These are phyloP conservation scores for Cephus rjabovi DNA, from an alignment of 2,888 invertebrate species.

Conservation along the genomic window DNA sequence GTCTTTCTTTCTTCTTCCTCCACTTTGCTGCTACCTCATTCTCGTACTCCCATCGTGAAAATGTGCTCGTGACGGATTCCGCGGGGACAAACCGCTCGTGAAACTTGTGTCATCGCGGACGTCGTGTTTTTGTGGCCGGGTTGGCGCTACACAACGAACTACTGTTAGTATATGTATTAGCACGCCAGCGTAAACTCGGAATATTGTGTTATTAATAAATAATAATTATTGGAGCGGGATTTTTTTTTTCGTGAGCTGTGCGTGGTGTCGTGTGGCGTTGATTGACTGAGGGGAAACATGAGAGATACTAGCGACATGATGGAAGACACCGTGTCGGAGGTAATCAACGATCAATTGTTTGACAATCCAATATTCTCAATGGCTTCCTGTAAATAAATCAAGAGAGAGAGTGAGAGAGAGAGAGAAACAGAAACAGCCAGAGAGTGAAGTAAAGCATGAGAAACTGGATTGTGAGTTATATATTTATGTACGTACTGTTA, in stretches of 20 bases:
- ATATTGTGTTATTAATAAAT: background rate
- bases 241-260: background rate
- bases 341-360: conserved; percentile 21
- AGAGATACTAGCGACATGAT: conserved; percentile 58
- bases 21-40: background rate
- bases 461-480: background rate
- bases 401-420: background rate
- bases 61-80: conserved; percentile 22
- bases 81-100: background rate
- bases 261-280: background rate
- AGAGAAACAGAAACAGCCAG: no score
- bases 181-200: background rate
- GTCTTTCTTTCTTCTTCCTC: background rate
- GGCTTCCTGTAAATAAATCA: background rate
- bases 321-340: conserved; percentile 60
- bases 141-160: background rate
- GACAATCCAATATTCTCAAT: background rate
- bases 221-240: background rate
- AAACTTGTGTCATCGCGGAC: background rate
- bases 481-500: background rate
- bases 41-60: conserved; percentile 8
- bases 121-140: background rate
- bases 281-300: conserved; percentile 36
- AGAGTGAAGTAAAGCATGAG: background rate
- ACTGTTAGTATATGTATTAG: background rate